phyloP scores from a whole-genome alignment of 2,113 vertebrate species.

The Barnardius zonarius region DNA sequence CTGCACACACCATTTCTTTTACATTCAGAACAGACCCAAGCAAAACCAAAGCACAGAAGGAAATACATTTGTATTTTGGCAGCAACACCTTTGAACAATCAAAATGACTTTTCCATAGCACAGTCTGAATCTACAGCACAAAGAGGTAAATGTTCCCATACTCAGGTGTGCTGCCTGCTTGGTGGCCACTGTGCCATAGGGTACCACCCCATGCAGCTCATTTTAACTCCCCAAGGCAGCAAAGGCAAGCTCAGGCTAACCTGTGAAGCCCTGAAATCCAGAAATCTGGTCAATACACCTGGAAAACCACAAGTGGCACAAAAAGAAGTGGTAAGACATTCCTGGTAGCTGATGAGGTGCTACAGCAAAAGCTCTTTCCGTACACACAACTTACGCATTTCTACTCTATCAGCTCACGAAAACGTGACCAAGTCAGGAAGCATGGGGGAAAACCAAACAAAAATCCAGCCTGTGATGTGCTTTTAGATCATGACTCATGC shows the following conservation, averaged over 20 bases:
- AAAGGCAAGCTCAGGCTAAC: not conserved
- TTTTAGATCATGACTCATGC: not conserved
- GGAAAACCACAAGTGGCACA: not conserved
- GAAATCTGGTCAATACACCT: not conserved
- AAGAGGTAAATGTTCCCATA: not conserved
- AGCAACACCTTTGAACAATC: not conserved
- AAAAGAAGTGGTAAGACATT: not conserved
- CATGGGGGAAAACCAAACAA: accelerated
- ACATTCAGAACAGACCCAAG: not conserved
- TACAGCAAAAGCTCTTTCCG: not conserved
- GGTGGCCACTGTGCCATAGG: not conserved
- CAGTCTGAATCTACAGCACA: not conserved
- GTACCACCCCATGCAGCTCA: not conserved
- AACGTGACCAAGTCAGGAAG: not conserved
- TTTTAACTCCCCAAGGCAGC: not conserved
- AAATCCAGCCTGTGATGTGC: not conserved
- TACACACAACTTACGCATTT: not conserved
- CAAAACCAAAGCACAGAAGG: not conserved
- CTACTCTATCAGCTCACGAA: not conserved
- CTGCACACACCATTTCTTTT: not conserved
- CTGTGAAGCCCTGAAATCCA: not conserved
- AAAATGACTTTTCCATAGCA: not conserved
- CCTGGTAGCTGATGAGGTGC: not conserved
- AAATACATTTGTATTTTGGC: not conserved
- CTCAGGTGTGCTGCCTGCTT: not conserved